Evolutionary conservation across 2,888 invertebrate genomes (phyloP).

Genomic region (Eudemis profundana): DNA sequence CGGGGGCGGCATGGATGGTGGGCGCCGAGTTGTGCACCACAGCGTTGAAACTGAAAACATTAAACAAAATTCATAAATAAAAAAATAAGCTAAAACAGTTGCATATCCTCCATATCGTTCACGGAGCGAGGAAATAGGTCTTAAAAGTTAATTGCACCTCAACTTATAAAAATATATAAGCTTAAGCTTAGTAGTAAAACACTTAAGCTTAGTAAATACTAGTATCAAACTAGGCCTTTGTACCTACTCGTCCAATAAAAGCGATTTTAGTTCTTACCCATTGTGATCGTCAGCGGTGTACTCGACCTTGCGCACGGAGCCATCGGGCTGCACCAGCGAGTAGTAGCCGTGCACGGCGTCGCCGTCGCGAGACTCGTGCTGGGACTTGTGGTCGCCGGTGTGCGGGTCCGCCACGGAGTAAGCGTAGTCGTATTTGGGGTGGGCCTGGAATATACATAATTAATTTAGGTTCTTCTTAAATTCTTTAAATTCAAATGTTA

Average conservation of each 20-base stretch:
- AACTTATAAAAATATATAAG: too few relatives aligned
- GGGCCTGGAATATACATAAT: constrained; percentile 55
- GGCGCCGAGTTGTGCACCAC: constrained; percentile 53
- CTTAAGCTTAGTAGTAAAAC: too few relatives aligned
- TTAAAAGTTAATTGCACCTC: too few relatives aligned
- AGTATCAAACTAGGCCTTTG: too few relatives aligned
- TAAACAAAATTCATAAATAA: too few relatives aligned
- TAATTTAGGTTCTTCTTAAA: neutral
- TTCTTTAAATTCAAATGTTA: neutral
- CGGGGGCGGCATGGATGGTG: constrained; percentile 52
- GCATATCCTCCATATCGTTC: too few relatives aligned
- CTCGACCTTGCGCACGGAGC: constrained; percentile 82
- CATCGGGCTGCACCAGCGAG: constrained; percentile 83
- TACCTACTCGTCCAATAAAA: neutral
- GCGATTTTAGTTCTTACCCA: constrained; percentile 65
- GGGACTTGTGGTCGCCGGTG: constrained; percentile 85
- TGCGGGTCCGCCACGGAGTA: constrained; percentile 84
- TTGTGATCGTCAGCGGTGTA: constrained; percentile 79
- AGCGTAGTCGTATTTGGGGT: constrained; percentile 76
- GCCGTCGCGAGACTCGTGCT: constrained; percentile 82
- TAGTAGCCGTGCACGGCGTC: constrained; percentile 86
- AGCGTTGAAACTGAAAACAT: constrained; percentile 54
- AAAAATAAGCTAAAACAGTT: too few relatives aligned
- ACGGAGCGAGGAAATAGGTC: too few relatives aligned
- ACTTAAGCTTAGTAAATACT: too few relatives aligned